Evolutionary conservation across 2,113 vertebrate species (phyloP), one percentile per base, ranked within the genome.

Genomic region (Irena cyanogastra): DNA sequence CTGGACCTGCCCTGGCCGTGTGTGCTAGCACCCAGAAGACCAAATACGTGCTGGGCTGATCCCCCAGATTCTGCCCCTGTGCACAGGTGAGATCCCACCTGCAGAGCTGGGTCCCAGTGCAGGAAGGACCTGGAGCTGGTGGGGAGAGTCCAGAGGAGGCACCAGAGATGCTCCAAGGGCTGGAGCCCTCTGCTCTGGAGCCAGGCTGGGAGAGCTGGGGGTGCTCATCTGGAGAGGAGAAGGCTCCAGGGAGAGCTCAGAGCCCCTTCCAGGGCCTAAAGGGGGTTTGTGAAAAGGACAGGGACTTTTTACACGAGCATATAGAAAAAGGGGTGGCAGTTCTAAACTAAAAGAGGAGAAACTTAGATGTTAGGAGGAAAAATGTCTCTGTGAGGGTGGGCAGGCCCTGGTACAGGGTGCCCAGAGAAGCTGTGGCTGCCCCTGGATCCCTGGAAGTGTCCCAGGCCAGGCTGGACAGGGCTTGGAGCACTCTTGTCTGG

Each of bases 221-320:
- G 4, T 16, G 74, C 1, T 63, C 65, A 47, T 13, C 56, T 41
- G 65, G 56, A n/a, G 45, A 53, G 2, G 9, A 12, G 28, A 45
- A 53, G 30, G 52, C 1, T 63, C 41, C 49, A 39, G 28, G 10
- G n/a, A 63, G 24, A 54, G 5, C 56, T 47, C 33, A 54, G 74
- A 54, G 28, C 45, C n/a, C 15, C 54, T 70, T 0, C 1, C 39
- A 61, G n/a, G 1, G 10, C 23, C 18, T 30, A 1, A 61, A 78
- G 39, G 14, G 11, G 14, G 28, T 1, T 35, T 17, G 10, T 10
- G 26, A 42, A 53, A 49, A 56, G 49, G 22, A 61, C 45, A 69
- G 10, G 16, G 10, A 61, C 18, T 69, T 45, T 16, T 45, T 16
- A 39, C 8, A 13, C 13, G 27, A 14, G 13, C 49, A 54, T 37